Conservation (phyloP, 2,888 invertebrate species). For the Hipparchia sbordonii region DNA sequence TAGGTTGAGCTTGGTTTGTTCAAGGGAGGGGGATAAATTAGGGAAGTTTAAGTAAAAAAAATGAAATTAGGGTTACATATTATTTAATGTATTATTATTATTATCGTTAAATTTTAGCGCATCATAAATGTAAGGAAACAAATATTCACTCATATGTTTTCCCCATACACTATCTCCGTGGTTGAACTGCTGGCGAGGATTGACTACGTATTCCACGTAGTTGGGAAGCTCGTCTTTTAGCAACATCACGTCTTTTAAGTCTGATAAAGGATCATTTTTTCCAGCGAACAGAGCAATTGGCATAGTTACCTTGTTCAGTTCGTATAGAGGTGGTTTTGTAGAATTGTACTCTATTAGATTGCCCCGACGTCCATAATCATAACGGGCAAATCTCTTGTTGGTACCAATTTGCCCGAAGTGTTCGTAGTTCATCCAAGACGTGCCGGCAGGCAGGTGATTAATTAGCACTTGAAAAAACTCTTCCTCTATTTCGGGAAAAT, state of each 20-base stretch:
- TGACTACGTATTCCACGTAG: conserved; percentile 40
- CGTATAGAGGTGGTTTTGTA: conserved; percentile 49
- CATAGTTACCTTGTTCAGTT: conserved; percentile 52
- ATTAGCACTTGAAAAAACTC: conserved; percentile 25
- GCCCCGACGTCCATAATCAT: conserved; percentile 48
- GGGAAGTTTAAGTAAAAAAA: no score
- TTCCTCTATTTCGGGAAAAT: not conserved
- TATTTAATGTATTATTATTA: not conserved
- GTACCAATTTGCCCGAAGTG: conserved; percentile 50
- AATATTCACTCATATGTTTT: conserved; percentile 37
- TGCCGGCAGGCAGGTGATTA: conserved; percentile 53
- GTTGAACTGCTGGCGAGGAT: conserved; percentile 34
- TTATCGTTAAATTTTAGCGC: not conserved
- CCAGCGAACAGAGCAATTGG: conserved; percentile 48
- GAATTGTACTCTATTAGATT: conserved; percentile 51
- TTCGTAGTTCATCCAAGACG: conserved; percentile 50
- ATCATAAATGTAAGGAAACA: conserved; percentile 39
- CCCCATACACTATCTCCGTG: conserved; percentile 46
- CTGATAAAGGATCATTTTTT: conserved; percentile 51
- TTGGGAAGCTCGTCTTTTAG: conserved; percentile 49
- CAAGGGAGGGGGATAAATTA: no score
- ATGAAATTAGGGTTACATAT: not conserved
- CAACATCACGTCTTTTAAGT: conserved; percentile 47
- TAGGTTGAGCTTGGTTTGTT: no score
- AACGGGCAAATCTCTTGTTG: conserved; percentile 47